These are phyloP conservation scores for Mycteria americana DNA, from an alignment of 2,797 vertebrate genomes.

Conservation along the genomic window DNA sequence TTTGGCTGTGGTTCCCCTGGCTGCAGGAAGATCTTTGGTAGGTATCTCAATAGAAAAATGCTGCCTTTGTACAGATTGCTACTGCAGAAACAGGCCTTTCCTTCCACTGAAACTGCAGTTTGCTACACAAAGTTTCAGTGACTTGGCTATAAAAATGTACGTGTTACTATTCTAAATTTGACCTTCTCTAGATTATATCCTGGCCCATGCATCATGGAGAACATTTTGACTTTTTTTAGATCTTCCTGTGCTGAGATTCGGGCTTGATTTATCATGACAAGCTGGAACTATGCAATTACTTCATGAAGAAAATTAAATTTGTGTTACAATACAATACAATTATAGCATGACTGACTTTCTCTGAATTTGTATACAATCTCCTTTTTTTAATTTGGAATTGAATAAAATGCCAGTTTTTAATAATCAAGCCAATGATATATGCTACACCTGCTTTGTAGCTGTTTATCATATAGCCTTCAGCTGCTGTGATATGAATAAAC, in stretches of 20 bases:
- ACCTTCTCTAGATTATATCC: neutral
- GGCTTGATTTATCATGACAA: neutral
- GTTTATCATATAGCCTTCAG: conserved; percentile 29
- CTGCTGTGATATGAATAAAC: conserved; percentile 39
- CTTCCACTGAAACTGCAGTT: neutral
- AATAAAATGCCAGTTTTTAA: conserved; percentile 30
- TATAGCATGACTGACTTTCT: neutral
- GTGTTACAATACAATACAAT: neutral
- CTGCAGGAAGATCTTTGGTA: neutral
- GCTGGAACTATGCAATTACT: neutral
- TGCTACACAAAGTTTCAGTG: neutral
- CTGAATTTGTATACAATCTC: neutral
- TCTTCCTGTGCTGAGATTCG: neutral
- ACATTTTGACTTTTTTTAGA: neutral
- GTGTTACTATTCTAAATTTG: neutral
- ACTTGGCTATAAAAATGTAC: neutral
- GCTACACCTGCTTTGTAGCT: neutral
- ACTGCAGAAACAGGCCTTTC: neutral
- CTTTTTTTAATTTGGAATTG: neutral
- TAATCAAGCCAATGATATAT: conserved; percentile 2
- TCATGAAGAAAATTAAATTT: neutral
- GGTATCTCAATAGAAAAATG: neutral
- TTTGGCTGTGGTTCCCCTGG: neutral
- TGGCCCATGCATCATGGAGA: neutral
- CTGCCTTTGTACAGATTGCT: neutral